These are phyloP conservation scores for Xestia sexstrigata DNA, from an alignment of 2,888 invertebrate genomes.

Conservation along the genomic window DNA sequence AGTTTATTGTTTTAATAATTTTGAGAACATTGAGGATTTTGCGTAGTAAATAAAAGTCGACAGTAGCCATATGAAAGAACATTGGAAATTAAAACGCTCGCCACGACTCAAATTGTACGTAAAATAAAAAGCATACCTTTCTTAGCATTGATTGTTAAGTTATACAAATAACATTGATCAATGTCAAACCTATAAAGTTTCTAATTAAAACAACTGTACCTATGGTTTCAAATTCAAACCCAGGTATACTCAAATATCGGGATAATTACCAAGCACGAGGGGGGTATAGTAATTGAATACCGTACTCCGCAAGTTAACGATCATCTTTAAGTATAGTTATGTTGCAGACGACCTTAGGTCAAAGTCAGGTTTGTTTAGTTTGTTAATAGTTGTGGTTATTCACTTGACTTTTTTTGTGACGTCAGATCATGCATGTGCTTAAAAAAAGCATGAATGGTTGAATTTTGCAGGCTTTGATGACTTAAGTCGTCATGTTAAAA, in stretches of 20 bases:
- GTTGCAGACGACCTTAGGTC: constrained; percentile 32
- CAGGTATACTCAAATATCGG: constrained; percentile 18
- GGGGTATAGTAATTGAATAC: constrained; percentile 42
- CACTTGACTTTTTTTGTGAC: constrained; percentile 10
- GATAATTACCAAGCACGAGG: constrained; percentile 31
- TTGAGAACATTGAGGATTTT: background rate
- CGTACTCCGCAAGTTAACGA: constrained; percentile 33
- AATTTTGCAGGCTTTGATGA: background rate
- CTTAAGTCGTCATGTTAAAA: background rate
- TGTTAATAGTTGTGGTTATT: constrained; percentile 3
- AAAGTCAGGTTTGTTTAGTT: constrained; percentile 13
- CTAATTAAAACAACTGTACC: constrained; percentile 19
- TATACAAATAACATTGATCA: background rate
- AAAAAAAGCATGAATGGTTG: background rate
- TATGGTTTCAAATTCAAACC: constrained; percentile 28
- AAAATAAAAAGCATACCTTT: background rate
- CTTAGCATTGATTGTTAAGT: background rate
- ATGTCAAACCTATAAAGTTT: constrained; percentile 14
- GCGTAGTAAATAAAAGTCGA: background rate
- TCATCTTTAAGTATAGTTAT: constrained; percentile 35
- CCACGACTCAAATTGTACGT: background rate
- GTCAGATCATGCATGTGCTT: background rate
- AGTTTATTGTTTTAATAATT: constrained; percentile 8
- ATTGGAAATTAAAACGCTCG: background rate
- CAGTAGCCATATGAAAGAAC: background rate